phyloP scores from a whole-genome alignment of 2,888 invertebrate genomes.

The Odontomyia ornata region DNA sequence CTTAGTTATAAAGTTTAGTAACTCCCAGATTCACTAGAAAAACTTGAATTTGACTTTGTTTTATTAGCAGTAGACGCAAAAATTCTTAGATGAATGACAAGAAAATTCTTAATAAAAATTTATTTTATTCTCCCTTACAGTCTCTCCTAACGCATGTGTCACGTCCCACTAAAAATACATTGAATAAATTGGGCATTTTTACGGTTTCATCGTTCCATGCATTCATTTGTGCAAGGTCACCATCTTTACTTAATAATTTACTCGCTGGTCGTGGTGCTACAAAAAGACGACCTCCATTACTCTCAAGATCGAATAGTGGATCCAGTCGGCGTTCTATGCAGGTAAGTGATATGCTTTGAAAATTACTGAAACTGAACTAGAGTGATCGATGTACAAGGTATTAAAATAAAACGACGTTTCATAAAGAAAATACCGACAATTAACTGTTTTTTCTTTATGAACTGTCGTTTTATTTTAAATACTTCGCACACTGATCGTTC shows the following conservation, averaged over 20 bases:
- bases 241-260: constrained; percentile 89
- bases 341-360: constrained; percentile 64
- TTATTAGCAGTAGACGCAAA: too few species aligned
- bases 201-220: constrained; percentile 98
- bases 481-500: too few species aligned
- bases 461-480: too few species aligned
- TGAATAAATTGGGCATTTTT: constrained; percentile 96
- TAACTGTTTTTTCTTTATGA: too few species aligned
- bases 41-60: too few species aligned
- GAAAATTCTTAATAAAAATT: too few species aligned
- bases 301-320: constrained; percentile 88
- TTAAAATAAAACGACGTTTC: too few species aligned
- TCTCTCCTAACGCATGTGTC: constrained; percentile 94
- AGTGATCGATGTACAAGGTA: too few species aligned
- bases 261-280: constrained; percentile 91
- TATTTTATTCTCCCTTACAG: constrained; percentile 68
- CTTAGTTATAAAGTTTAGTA: too few species aligned
- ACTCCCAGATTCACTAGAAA: too few species aligned
- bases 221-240: constrained; percentile 95
- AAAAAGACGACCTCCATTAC: constrained; percentile 86
- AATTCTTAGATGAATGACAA: too few species aligned
- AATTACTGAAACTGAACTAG: background rate
- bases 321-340: constrained; percentile 88
- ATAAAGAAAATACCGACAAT: too few species aligned
- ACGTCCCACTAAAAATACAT: constrained; percentile 90